Conservation (phyloP, 2,797 vertebrate genomes). For the Phataginus tricuspis region DNA sequence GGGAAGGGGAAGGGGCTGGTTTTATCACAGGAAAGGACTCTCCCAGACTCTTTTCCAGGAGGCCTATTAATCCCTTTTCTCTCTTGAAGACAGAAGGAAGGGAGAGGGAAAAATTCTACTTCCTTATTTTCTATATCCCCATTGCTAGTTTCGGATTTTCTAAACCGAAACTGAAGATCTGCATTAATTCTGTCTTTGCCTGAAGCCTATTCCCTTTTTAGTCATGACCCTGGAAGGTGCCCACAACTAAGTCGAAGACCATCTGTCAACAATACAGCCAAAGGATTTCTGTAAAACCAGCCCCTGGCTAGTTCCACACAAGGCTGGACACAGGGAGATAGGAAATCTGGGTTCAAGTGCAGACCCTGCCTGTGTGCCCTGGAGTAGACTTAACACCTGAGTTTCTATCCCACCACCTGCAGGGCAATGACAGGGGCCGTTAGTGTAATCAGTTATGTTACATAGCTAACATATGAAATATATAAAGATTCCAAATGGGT, state of each 20-base stretch:
- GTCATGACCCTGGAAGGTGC: background rate
- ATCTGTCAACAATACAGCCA: background rate
- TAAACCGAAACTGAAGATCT: constrained; percentile 47
- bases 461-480: background rate
- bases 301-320: background rate
- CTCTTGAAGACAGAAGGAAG: background rate
- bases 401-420: background rate
- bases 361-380: background rate
- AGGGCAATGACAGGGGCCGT: rapidly evolving
- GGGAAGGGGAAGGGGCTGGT: background rate
- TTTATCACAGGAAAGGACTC: constrained; percentile 33
- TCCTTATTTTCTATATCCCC: constrained; percentile 17
- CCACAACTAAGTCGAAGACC: background rate
- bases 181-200: constrained; percentile 2
- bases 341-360: background rate
- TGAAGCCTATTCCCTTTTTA: background rate
- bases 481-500: background rate
- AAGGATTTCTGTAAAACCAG: background rate
- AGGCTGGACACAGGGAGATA: background rate
- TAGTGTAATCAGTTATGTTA: background rate
- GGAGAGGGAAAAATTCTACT: background rate
- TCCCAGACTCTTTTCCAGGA: background rate
- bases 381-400: background rate
- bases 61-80: background rate
- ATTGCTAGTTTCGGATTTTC: background rate